A percentile compares a stretch with the other conserved stretches of the same genome.
Conservation (phyloP, 1,140 invertebrate genomes). For the Tetramorium simillimum region DNA sequence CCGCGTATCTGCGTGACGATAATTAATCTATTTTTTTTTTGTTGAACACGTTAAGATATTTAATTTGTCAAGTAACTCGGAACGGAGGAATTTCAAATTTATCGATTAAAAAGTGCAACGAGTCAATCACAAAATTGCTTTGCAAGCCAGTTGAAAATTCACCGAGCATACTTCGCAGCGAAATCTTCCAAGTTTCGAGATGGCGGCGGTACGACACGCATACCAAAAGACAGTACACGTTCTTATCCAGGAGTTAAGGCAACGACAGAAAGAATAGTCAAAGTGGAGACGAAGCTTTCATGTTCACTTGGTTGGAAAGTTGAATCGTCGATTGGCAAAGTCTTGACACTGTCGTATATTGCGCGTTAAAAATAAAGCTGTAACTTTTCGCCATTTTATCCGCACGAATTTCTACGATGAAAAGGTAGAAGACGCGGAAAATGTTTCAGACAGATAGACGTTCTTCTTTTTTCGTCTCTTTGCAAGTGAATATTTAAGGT, state of each 20-base stretch:
- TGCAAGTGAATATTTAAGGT: not conserved
- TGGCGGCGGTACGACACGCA: not conserved
- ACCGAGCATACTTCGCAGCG: not conserved
- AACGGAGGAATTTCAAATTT: not conserved
- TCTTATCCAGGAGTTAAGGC: not conserved
- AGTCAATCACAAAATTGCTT: not conserved
- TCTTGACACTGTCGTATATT: constrained; percentile 4
- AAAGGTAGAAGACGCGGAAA: constrained; percentile 3
- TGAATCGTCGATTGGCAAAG: constrained; percentile 63
- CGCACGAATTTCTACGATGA: constrained; percentile 19
- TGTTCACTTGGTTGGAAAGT: constrained; percentile 55
- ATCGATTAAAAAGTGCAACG: not conserved
- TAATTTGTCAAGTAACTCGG: not conserved
- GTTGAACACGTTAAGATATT: not conserved
- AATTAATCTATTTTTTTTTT: not conserved
- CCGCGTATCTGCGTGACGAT: not conserved
- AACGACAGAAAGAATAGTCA: not conserved
- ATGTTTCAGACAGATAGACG: not conserved
- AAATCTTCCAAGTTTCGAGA: not conserved
- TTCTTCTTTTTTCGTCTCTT: not conserved
- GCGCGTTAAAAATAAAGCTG: constrained; percentile 60
- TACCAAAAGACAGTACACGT: not conserved
- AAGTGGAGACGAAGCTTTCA: constrained; percentile 36
- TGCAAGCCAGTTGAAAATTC: not conserved
- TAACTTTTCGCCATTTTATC: constrained; percentile 48